Base-by-base conservation (phyloP, 2,113 vertebrate genomes). In the Channa maculata region DNA sequence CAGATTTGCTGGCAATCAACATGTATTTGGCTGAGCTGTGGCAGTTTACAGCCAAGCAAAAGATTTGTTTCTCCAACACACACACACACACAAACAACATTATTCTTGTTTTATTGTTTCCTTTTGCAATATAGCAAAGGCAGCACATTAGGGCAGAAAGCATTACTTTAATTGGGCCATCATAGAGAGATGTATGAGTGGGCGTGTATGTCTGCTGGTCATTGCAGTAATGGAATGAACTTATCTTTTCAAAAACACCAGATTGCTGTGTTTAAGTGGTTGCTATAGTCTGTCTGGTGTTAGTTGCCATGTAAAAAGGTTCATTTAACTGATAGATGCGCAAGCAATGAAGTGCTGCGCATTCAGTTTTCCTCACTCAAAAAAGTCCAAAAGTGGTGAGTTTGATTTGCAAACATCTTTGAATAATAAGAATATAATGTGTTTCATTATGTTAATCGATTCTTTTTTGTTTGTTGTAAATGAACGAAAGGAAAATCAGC, bases 161-260 rank as follows among this genome's bases (percentile, higher is more conserved):
- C 85, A 80, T 88, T 80, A 80, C 65, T 80, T 49, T 84, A 88
- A 86, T 86, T 86, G 75, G 69, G 52, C 39, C 66, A 71, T 80
- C 65, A 71, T 58, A n/a, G 70, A 15, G 83, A 83, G 83, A 70
- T 71, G 70, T 64, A 82, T 55, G 82, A 76, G 70, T 72, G 76
- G 70, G 79, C 6, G 70, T 70, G 68, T 44, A 3, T 65, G 38
- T 75, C 51, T 68, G 46, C 38, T 71, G 43, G 59, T 78, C 70
- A 59, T 48, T n/a, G 61, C 68, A 11, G 2, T 85, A 80, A 85
- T 80, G 79, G 66, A 83, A 77, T 67, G 65, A 73, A 80, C 73
- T 69, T 39, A 68, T 83, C 63, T 58, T 80, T 86, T 55, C 73
- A 78, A 60, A 81, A 59, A 68, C 62, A 76, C 60, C 51, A 52